Evolutionary conservation across 2,797 vertebrate genomes (phyloP).

Genomic region (Eulemur albifrons): DNA sequence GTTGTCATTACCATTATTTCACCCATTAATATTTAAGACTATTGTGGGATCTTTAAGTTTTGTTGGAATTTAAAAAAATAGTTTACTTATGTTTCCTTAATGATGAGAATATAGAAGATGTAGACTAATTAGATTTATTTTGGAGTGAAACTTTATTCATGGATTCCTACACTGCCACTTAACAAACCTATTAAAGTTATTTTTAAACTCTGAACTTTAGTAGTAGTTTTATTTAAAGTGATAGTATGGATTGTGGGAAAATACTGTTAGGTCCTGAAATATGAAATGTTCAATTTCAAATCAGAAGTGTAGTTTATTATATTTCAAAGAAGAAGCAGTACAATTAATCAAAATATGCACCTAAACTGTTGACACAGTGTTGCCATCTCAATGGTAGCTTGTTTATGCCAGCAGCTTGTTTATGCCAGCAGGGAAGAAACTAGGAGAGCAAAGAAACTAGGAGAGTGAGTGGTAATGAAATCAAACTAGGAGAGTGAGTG

Average conservation of each 20-base stretch:
- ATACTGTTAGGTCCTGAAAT: background rate
- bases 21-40: constrained; percentile 6
- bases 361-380: too few species aligned
- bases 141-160: background rate
- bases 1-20: background rate
- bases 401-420: too few species aligned
- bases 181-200: background rate
- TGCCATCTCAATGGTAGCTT: too few species aligned
- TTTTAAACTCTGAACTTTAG: background rate
- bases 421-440: too few species aligned
- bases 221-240: constrained; percentile 23
- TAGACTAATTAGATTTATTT: background rate
- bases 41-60: background rate
- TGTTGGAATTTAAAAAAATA: background rate
- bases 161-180: background rate
- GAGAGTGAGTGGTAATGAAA: too few species aligned
- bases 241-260: background rate
- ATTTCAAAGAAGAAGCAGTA: too few species aligned
- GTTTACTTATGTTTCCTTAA: background rate
- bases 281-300: too few species aligned
- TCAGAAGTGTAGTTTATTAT: too few species aligned
- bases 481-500: too few species aligned
- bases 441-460: too few species aligned
- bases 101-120: background rate
- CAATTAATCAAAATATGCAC: too few species aligned